phyloP scores from a whole-genome alignment of 2,888 invertebrate species.

The Galerucella nymphaeae region DNA sequence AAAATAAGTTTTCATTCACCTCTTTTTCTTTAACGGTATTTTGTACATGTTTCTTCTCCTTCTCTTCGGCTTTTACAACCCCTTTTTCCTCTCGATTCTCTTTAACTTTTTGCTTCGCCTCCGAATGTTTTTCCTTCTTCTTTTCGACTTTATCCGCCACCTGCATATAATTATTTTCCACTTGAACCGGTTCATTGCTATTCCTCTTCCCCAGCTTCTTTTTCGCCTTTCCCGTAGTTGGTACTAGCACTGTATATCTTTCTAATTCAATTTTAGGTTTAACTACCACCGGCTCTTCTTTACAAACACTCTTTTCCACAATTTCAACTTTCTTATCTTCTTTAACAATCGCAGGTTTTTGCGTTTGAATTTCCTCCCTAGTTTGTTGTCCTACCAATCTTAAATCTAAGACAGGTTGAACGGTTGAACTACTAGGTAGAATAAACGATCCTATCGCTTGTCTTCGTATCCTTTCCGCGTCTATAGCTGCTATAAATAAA shows the following conservation, averaged over 20 bases:
- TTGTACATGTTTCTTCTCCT: slow-evolving; percentile 38
- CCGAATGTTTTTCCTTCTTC: slow-evolving; percentile 38
- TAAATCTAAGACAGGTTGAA: slow-evolving; percentile 73
- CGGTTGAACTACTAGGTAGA: slow-evolving; percentile 65
- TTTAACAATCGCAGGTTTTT: slow-evolving; percentile 46
- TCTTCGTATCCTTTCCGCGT: slow-evolving; percentile 76
- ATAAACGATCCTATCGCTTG: slow-evolving; percentile 65
- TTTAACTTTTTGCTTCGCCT: slow-evolving; percentile 37
- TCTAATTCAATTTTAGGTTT: slow-evolving; percentile 53
- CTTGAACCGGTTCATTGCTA: slow-evolving; percentile 49
- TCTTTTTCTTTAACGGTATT: slow-evolving; percentile 51
- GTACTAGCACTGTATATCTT: slow-evolving; percentile 57
- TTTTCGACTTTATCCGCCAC: slow-evolving; percentile 42
- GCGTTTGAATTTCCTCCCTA: slow-evolving; percentile 59
- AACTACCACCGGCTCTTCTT: slow-evolving; percentile 38
- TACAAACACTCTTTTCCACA: slow-evolving; percentile 38
- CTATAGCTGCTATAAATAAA: slow-evolving; percentile 75
- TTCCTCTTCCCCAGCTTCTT: slow-evolving; percentile 58
- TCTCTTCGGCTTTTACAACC: slow-evolving; percentile 32
- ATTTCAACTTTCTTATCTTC: slow-evolving; percentile 45
- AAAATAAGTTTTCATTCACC: slow-evolving; percentile 37
- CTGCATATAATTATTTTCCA: slow-evolving; percentile 17
- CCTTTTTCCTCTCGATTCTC: slow-evolving; percentile 42
- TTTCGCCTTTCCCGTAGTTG: slow-evolving; percentile 59
- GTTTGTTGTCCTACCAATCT: slow-evolving; percentile 68